Percentiles rank a stretch among this genome's conserved stretches.
Conservation (phyloP, 2,113 vertebrate species). For the Arvicanthis niloticus region DNA sequence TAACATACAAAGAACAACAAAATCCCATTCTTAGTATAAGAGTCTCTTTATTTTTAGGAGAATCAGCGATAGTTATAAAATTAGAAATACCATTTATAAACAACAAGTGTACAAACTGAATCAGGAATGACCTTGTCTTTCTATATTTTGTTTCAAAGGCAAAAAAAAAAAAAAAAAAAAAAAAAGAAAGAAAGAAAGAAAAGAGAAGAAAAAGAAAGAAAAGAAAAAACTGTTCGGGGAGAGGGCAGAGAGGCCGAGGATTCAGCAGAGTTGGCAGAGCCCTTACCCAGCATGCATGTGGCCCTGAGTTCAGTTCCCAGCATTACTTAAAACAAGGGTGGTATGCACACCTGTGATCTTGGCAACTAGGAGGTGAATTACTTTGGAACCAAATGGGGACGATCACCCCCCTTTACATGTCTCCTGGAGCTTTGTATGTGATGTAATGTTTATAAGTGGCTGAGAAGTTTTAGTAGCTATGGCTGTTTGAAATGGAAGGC, state of each 20-base stretch:
- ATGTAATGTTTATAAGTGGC: background rate
- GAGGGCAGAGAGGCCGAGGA: too few species aligned
- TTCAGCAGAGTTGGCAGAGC: background rate
- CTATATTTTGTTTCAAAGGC: background rate
- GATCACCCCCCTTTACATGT: background rate
- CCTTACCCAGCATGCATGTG: background rate
- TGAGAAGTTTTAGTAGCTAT: slow-evolving; percentile 17
- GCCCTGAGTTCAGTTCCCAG: background rate
- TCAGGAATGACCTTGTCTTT: background rate
- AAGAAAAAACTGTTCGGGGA: background rate
- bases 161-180: slow-evolving; percentile 23
- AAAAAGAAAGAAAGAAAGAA: background rate
- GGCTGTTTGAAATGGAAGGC: background rate
- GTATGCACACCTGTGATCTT: background rate
- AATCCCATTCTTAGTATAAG: background rate
- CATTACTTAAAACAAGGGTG: background rate
- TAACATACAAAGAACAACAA: background rate
- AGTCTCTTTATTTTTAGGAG: background rate
- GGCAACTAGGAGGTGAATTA: background rate
- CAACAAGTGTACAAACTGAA: background rate
- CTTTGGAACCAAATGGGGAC: background rate
- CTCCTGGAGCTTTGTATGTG: background rate
- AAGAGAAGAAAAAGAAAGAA: background rate
- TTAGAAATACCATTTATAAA: background rate
- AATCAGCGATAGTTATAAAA: background rate